Conservation (phyloP, 2,888 invertebrate species). For the Helobdella robusta region DNA sequence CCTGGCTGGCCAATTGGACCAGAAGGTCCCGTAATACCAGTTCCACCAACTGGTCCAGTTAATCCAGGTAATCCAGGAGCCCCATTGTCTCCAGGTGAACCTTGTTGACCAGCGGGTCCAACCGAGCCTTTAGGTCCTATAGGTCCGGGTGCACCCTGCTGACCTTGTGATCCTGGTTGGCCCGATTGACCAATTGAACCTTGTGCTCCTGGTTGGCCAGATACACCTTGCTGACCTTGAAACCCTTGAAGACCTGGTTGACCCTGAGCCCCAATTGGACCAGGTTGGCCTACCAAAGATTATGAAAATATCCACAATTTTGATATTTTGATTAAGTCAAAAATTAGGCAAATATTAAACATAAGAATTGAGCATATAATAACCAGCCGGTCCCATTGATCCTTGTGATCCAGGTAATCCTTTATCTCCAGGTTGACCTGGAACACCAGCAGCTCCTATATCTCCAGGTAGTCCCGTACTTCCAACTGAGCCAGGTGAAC, state of each 20-base stretch:
- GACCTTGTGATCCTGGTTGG: constrained; percentile 36
- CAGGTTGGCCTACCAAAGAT: too few species aligned
- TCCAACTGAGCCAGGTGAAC: constrained; percentile 25
- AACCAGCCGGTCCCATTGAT: constrained; percentile 21
- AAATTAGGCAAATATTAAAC: too few species aligned
- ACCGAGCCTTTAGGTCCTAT: constrained; percentile 21
- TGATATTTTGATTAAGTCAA: too few species aligned
- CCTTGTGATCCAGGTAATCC: constrained; percentile 27
- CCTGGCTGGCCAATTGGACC: constrained; percentile 37
- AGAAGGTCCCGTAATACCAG: constrained; percentile 34
- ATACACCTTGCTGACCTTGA: constrained; percentile 33
- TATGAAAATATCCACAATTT: too few species aligned
- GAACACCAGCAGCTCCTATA: constrained; percentile 25
- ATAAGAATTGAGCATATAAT: too few species aligned
- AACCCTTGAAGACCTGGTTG: constrained; percentile 36
- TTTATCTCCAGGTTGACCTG: constrained; percentile 33
- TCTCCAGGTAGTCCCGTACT: constrained; percentile 17
- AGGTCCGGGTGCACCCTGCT: constrained; percentile 33
- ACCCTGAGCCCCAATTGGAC: constrained; percentile 18
- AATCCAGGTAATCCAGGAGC: constrained; percentile 14
- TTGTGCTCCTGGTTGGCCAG: constrained; percentile 24
- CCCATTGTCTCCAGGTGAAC: constrained; percentile 25
- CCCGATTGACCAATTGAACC: constrained; percentile 13
- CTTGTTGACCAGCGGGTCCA: constrained; percentile 17
- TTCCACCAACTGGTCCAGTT: constrained; percentile 22